phyloP scores from a whole-genome alignment of 2,888 invertebrate genomes.

The Watsonalla cultraria region DNA sequence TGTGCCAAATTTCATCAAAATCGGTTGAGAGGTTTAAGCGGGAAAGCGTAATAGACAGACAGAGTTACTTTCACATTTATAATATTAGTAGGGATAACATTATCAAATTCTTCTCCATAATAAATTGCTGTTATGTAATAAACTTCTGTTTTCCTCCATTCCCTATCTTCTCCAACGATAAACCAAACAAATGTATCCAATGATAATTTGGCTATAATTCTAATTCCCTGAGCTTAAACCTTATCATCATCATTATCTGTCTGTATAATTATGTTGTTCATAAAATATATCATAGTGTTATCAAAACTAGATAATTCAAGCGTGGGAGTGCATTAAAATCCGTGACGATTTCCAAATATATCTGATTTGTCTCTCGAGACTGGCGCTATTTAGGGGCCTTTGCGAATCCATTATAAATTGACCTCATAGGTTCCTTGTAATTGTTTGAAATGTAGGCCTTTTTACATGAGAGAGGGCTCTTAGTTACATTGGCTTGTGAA shows the following conservation, averaged over 20 bases:
- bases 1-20: too few relatives aligned
- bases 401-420: slow-evolving; percentile 19
- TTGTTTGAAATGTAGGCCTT: not conserved
- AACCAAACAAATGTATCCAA: too few relatives aligned
- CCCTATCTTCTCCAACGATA: too few relatives aligned
- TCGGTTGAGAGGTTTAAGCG: too few relatives aligned
- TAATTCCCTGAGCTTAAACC: not conserved
- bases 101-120: too few relatives aligned
- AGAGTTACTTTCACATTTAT: too few relatives aligned
- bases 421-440: not conserved
- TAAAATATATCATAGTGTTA: not conserved
- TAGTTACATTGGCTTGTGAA: slow-evolving; percentile 16
- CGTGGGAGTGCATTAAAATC: slow-evolving; percentile 54
- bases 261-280: not conserved
- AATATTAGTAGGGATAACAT: too few relatives aligned
- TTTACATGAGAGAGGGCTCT: slow-evolving; percentile 10
- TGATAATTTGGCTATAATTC: too few relatives aligned
- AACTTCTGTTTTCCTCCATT: too few relatives aligned
- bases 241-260: not conserved
- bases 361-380: slow-evolving; percentile 54
- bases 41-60: too few relatives aligned
- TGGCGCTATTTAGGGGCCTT: slow-evolving; percentile 34
- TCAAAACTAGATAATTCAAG: slow-evolving; percentile 2
- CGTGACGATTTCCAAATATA: slow-evolving; percentile 56
- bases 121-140: too few relatives aligned